Conservation (phyloP, 2,113 vertebrate genomes). For the Mellivora capensis region DNA sequence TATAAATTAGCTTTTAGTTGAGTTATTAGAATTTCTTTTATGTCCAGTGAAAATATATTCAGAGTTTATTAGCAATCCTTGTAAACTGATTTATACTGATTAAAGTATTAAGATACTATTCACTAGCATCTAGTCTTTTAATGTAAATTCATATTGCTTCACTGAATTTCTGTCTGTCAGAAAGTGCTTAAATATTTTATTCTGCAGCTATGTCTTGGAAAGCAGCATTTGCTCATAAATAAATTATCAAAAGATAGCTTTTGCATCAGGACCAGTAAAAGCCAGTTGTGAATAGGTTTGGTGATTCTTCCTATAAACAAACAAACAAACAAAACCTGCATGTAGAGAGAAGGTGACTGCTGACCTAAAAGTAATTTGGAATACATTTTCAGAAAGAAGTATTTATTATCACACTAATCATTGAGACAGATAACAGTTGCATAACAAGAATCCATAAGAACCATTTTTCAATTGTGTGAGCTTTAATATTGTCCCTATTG, state of each 20-base stretch:
- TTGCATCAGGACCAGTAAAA: conserved; percentile 51
- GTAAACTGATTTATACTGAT: background rate
- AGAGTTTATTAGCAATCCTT: background rate
- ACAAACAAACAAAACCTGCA: conserved; percentile 19
- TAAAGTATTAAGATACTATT: background rate
- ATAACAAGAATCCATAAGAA: conserved; percentile 46
- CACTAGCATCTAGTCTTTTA: background rate
- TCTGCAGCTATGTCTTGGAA: conserved; percentile 41
- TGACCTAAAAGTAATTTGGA: conserved; percentile 59
- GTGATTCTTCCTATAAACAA: conserved; percentile 18
- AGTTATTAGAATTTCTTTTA: background rate
- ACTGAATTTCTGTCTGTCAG: background rate
- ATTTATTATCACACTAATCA: conserved; percentile 41
- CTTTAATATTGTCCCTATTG: conserved; percentile 18
- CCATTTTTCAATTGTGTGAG: conserved; percentile 43
- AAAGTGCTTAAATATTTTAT: conserved; percentile 45
- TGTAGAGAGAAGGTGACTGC: conserved; percentile 70
- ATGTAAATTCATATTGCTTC: background rate
- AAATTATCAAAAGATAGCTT: conserved; percentile 44
- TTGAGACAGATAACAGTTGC: conserved; percentile 56
- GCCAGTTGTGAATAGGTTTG: conserved; percentile 25
- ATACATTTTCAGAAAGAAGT: conserved; percentile 44
- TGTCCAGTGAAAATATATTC: background rate
- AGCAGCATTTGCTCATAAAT: conserved; percentile 40
- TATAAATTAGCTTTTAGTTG: conserved; percentile 61